A percentile compares a stretch with the other conserved stretches of the same genome.
Evolutionary conservation across 2,888 invertebrate species (phyloP).

Genomic region (Pteria penguin): DNA sequence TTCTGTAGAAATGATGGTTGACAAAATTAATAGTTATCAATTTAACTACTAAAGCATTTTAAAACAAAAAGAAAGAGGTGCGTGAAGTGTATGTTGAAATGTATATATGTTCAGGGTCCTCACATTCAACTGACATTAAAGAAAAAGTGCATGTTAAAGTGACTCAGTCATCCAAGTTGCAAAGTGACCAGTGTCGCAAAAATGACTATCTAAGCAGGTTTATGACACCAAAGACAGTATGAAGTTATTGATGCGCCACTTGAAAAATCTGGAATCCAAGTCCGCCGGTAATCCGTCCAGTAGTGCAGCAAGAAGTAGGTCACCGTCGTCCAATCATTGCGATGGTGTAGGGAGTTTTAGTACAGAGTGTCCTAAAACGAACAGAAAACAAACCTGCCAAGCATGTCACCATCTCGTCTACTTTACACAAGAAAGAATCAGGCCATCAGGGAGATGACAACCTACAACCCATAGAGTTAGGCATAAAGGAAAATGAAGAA

Average conservation of each 20-base stretch:
- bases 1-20: not conserved
- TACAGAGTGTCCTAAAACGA: not conserved
- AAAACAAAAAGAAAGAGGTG: not conserved
- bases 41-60: not conserved
- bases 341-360: not conserved
- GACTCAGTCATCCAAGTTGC: too few species aligned
- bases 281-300: not conserved
- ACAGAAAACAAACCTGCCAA: not conserved
- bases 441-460: not conserved
- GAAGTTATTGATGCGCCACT: not conserved
- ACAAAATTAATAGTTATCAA: not conserved
- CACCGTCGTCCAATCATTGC: not conserved
- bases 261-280: not conserved
- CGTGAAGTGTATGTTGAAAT: not conserved
- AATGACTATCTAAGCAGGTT: too few species aligned
- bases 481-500: not conserved
- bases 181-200: too few species aligned
- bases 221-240: not conserved
- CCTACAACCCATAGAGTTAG: too few species aligned
- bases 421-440: not conserved
- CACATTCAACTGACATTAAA: too few species aligned
- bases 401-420: not conserved
- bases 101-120: too few species aligned
- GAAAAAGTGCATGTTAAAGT: too few species aligned
- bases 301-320: not conserved